Evolutionary conservation across 2,888 invertebrate genomes (phyloP), one percentile per base, ranked within the genome.

Genomic region (Stegana nigrithorax): DNA sequence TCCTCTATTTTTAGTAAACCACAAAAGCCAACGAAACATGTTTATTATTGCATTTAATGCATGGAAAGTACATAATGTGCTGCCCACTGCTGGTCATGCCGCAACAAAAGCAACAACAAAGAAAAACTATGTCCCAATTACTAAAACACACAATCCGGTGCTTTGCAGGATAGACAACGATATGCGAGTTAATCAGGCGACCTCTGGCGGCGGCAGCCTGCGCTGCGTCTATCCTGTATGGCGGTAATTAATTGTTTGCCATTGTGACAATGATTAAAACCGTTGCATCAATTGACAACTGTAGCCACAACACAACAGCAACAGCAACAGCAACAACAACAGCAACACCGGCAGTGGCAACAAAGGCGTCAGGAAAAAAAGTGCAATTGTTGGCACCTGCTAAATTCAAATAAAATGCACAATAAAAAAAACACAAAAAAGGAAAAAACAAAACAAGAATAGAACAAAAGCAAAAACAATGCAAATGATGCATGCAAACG

Each of bases 241-340:
- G n/a, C n/a, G 64, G 65, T 63, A 61, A 63, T 60, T 62, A 44
- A 44, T 44, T 19, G 44, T 44, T 44, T 44, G 44, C 19, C 44
- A 44, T 44, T 44, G 44, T 44, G 65, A 69, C 66, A 60, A 64
- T 64, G 58, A 50, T 69, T 63, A 62, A 60, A 65, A 62, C 59
- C 60, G 60, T 39, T 32, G 51, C 60, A 44, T 19, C 44, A 44
- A 36, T 4, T n/a, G 36, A 44, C 51, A 44, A 44, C 10, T 17
- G 17, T n/a, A 3, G 25, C 32, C 45, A 5, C 26, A 19, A 17
- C 19, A 29, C 29, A 27, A n/a, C 39, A 60, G 45, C 59, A 47
- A 17, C 25, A 47, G 39, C 44, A n/a, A 32, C 53, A 27, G 60
- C 63, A 68, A 74, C 74, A 74, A n/a, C n/a, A n/a, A n/a, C n/a